Conservation (phyloP, 1,140 invertebrate genomes). For the Drosophila gunungcola region DNA sequence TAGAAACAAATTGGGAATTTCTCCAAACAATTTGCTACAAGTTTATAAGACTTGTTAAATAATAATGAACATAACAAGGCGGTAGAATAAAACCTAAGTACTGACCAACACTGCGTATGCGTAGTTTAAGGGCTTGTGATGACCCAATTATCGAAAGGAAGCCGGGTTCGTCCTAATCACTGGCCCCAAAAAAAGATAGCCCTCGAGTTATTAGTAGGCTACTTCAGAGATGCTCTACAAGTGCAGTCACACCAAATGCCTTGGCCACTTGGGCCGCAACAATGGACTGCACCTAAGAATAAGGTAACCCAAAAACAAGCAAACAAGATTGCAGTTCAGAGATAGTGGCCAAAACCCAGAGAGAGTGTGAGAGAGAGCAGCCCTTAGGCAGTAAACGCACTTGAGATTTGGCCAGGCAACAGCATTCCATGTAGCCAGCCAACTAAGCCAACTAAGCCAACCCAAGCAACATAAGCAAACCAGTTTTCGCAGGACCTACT, state of each 20-base stretch:
- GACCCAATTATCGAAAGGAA: conserved; percentile 42
- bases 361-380: conserved; percentile 5
- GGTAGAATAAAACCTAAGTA: too few species aligned
- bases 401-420: conserved; percentile 49
- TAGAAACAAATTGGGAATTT: too few species aligned
- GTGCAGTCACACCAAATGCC: conserved; percentile 54
- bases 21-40: too few species aligned
- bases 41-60: too few species aligned
- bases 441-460: not conserved
- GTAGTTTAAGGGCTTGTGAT: conserved; percentile 11
- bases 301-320: conserved; percentile 60
- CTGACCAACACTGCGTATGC: conserved; percentile 16
- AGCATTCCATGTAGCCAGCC: conserved; percentile 12
- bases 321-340: conserved; percentile 31
- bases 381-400: conserved; percentile 55
- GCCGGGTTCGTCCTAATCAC: conserved; percentile 39
- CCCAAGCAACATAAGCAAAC: conserved; percentile 33
- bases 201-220: conserved; percentile 73
- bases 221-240: conserved; percentile 69
- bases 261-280: conserved; percentile 53
- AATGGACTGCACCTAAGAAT: conserved; percentile 55
- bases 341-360: conserved; percentile 28
- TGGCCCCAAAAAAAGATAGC: conserved; percentile 37
- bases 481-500: conserved; percentile 38
- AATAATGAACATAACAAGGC: too few species aligned